A percentile compares a stretch with the other conserved stretches of the same genome.
phyloP scores from a whole-genome alignment of 2,888 invertebrate genomes.

The Archips crataeganus region DNA sequence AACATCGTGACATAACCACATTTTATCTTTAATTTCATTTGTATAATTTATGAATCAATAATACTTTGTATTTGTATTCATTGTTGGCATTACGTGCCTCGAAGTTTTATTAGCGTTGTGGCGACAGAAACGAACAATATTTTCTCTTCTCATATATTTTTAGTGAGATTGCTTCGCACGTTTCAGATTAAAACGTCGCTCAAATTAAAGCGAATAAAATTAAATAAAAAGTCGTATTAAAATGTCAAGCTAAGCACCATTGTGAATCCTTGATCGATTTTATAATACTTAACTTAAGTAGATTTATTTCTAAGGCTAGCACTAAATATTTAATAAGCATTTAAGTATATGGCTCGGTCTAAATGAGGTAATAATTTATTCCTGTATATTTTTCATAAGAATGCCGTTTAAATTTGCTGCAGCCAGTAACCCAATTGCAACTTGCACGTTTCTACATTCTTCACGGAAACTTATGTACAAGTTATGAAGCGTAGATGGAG shows the following conservation, averaged over 20 bases:
- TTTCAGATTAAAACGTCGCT: slow-evolving; percentile 5
- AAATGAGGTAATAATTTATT: background rate
- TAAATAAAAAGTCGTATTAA: background rate
- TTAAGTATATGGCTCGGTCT: background rate
- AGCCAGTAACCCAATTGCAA: slow-evolving; percentile 38
- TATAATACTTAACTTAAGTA: background rate
- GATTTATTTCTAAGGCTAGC: background rate
- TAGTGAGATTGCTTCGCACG: slow-evolving; percentile 15
- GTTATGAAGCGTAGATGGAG: slow-evolving; percentile 26
- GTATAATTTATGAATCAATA: slow-evolving; percentile 42
- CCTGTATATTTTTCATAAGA: slow-evolving; percentile 10
- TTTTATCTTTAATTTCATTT: slow-evolving; percentile 34
- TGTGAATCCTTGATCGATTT: background rate
- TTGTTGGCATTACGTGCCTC: slow-evolving; percentile 39
- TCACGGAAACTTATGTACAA: slow-evolving; percentile 36
- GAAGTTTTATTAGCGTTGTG: slow-evolving; percentile 38
- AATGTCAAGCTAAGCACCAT: background rate
- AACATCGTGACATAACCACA: slow-evolving; percentile 17
- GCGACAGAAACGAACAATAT: slow-evolving; percentile 34
- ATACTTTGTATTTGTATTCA: slow-evolving; percentile 42
- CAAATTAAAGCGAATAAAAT: background rate
- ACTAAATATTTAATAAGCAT: background rate
- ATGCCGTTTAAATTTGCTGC: slow-evolving; percentile 5
- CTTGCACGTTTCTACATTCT: slow-evolving; percentile 28
- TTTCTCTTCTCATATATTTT: slow-evolving; percentile 33